Conservation (phyloP, 2,797 vertebrate genomes). For the Philypnodon macrostomus region DNA sequence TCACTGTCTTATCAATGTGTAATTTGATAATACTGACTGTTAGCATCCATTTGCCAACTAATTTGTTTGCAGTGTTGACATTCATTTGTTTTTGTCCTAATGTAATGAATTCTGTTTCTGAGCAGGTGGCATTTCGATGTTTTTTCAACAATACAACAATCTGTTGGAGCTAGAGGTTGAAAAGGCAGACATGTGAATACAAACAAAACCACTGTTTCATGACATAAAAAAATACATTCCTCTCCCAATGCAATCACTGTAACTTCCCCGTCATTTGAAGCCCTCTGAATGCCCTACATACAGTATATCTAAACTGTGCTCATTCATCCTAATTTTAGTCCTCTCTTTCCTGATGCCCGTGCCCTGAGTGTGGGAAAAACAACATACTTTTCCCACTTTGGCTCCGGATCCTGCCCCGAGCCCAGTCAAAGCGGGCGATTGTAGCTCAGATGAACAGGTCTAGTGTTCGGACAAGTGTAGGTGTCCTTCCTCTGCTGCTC, state of each 20-base stretch:
- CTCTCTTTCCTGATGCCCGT: constrained; percentile 40
- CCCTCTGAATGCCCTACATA: constrained; percentile 41
- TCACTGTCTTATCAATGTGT: neutral
- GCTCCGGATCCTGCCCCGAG: constrained; percentile 22
- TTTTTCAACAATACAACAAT: neutral
- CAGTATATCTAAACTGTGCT: constrained; percentile 41
- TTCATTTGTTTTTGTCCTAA: constrained; percentile 6
- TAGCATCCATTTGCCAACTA: constrained; percentile 5
- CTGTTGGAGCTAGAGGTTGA: constrained; percentile 1
- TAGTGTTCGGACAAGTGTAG: constrained; percentile 45
- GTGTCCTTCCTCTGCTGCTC: constrained; percentile 55
- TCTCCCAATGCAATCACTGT: constrained; percentile 19
- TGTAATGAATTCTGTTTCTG: constrained; percentile 9
- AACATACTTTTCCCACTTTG: constrained; percentile 19
- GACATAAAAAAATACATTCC: constrained; percentile 5
- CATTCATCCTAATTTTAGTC: constrained; percentile 64
- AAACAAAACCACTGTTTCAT: neutral
- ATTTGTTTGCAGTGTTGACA: constrained; percentile 1
- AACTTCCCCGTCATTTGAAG: constrained; percentile 13
- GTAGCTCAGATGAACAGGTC: constrained; percentile 46
- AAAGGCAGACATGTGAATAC: neutral
- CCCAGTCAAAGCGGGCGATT: constrained; percentile 44
- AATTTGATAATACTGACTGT: constrained; percentile 3
- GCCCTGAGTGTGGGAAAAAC: constrained; percentile 47
- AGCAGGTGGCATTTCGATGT: constrained; percentile 6